Evolutionary conservation across 2,888 invertebrate species (phyloP), one percentile per base, ranked within the genome.

Genomic region (Plagodis pulveraria): DNA sequence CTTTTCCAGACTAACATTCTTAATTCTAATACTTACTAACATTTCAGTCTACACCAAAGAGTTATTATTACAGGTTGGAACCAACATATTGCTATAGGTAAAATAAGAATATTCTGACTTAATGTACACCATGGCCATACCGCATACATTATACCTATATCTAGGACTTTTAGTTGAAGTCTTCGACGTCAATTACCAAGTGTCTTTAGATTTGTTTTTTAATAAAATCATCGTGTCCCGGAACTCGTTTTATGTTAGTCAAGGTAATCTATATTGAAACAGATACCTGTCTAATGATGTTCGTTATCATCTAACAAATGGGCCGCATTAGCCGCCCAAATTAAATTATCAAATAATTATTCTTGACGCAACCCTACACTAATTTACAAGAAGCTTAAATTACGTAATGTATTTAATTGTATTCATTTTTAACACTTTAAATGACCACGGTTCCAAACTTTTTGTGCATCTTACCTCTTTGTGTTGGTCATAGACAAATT

Each of bases 401-500:
- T 58, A 66, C 67, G 64, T 68, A 40, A 40, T 40, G 40, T 10
- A 36, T 36, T 38, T 38, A 10, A 35, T 51, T 43, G 12, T 10
- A 34, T 43, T 35, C 43, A 44, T 51, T 51, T 44, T 52, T 36
- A 43, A 52, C 36, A 36, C 44, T n/a, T 43, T 41, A 22, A 2
- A 11, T 36, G 40, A 10, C 10, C 5, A 22, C 22, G 42, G 6
- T 12, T 32, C 58, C 32, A 44, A 49, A 49, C 52, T 50, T 56
- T 63, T 61, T 50, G 47, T 59, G 32, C 38, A 56, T 57, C 65
- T n/a, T 66, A 9, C 12, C 12, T 50, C 35, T 49, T 51, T 36
- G 7, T 50, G 4, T 22, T 11, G 78, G 86, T 84, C 91, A 88
- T 89, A 91, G 92, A 92, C 91, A 91, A 91, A 91, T 91, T 89